Evolutionary conservation across 2,888 invertebrate genomes (phyloP).

Genomic region (Coleophora deauratella): DNA sequence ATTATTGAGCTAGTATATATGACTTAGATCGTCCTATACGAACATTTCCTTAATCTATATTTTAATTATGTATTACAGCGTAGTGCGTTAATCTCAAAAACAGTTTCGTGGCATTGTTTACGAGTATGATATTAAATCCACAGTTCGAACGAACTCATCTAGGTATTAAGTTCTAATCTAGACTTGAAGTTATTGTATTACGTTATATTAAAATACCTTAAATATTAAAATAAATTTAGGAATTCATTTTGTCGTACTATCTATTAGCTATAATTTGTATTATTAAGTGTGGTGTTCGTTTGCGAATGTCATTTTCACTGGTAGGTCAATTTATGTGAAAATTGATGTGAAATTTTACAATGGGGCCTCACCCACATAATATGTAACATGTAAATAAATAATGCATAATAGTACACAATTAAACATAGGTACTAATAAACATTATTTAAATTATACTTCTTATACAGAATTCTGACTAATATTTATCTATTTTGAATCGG

Average conservation of each 20-base stretch:
- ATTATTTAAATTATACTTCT: not conserved
- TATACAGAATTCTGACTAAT: not conserved
- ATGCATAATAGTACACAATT: too few species aligned
- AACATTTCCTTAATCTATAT: constrained; percentile 28
- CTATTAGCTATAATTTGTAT: constrained; percentile 57
- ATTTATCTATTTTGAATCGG: not conserved
- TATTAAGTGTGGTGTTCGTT: constrained; percentile 69
- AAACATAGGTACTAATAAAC: too few species aligned
- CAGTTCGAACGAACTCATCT: constrained; percentile 14
- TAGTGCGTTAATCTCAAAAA: constrained; percentile 55
- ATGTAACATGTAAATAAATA: too few species aligned
- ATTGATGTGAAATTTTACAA: constrained; percentile 21
- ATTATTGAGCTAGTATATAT: constrained; percentile 61
- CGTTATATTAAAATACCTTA: constrained; percentile 43
- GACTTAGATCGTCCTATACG: constrained; percentile 32
- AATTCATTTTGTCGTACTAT: constrained; percentile 48
- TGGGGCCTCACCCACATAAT: too few species aligned
- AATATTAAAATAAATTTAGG: constrained; percentile 52
- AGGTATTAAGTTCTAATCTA: constrained; percentile 12
- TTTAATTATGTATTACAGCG: constrained; percentile 39
- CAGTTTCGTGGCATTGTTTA: constrained; percentile 39
- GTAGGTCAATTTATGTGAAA: constrained; percentile 30
- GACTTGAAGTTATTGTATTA: constrained; percentile 57
- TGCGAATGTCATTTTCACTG: constrained; percentile 60
- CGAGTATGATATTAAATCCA: constrained; percentile 31